These are phyloP conservation scores for Tipula vernalis DNA, from an alignment of 2,888 invertebrate genomes.

Conservation along the genomic window DNA sequence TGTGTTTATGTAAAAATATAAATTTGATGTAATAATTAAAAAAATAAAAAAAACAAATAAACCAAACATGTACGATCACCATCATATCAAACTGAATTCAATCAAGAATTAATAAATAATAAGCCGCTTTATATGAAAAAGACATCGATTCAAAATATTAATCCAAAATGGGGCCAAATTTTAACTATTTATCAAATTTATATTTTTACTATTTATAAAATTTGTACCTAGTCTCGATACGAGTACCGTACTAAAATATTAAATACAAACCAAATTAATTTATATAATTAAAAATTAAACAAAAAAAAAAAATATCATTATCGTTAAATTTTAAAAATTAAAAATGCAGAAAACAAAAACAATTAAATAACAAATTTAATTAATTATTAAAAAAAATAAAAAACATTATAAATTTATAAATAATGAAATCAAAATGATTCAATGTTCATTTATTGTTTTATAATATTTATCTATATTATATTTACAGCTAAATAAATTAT, in stretches of 20 bases:
- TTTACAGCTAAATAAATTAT: too few species aligned
- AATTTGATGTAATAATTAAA: neutral
- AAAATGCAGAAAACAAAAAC: neutral
- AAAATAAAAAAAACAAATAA: neutral
- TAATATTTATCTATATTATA: neutral
- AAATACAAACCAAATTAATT: neutral
- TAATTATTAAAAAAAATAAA: neutral
- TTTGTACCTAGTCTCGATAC: neutral
- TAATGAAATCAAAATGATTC: neutral
- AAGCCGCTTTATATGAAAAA: neutral
- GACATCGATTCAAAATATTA: neutral
- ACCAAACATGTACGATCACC: neutral
- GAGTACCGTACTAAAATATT: neutral
- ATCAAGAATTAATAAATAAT: neutral
- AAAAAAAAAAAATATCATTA: neutral
- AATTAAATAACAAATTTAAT: neutral
- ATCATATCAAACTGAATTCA: neutral
- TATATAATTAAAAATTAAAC: neutral
- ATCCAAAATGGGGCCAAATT: neutral
- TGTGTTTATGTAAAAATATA: neutral
- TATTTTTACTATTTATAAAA: neutral
- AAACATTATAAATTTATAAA: neutral
- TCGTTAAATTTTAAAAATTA: neutral
- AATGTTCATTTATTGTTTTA: neutral
- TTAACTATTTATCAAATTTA: neutral